Percentiles rank a stretch among this genome's conserved stretches.
Conservation (phyloP, 2,888 invertebrate genomes). For the Drosophila neutralis region DNA sequence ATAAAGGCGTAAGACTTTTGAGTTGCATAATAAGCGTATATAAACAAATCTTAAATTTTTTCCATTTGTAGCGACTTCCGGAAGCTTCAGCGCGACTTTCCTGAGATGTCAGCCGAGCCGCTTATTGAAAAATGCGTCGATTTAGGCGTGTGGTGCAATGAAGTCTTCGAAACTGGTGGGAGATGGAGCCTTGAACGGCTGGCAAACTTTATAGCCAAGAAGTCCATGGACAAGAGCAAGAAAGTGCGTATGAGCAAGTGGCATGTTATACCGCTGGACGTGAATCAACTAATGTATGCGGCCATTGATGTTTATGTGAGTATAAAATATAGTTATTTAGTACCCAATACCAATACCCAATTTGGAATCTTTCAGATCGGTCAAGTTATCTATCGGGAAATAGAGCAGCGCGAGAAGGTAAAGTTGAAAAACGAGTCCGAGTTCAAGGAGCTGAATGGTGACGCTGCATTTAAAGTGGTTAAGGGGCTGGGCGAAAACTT, state of each 20-base stretch:
- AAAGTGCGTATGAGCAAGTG: conserved; percentile 87
- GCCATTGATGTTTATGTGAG: conserved; percentile 89
- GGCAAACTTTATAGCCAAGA: conserved; percentile 86
- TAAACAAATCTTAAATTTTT: not conserved
- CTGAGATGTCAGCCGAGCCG: conserved; percentile 86
- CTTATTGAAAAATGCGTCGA: conserved; percentile 87
- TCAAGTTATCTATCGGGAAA: conserved; percentile 82
- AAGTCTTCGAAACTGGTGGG: conserved; percentile 85
- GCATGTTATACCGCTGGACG: conserved; percentile 86
- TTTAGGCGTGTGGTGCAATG: conserved; percentile 87
- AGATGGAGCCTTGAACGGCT: conserved; percentile 88
- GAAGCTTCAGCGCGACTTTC: conserved; percentile 88
- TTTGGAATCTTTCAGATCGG: conserved; percentile 77
- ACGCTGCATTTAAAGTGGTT: conserved; percentile 79
- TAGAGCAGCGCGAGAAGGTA: conserved; percentile 72
- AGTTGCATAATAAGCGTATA: not conserved
- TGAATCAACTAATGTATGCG: conserved; percentile 87
- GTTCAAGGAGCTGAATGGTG: conserved; percentile 80
- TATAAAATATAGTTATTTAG: conserved; percentile 15
- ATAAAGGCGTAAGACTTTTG: conserved; percentile 86
- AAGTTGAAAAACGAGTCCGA: conserved; percentile 73
- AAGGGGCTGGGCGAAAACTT: conserved; percentile 82
- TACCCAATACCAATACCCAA: not conserved
- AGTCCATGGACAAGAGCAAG: conserved; percentile 86
- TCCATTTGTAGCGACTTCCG: conserved; percentile 86